phyloP scores from a whole-genome alignment of 2,113 vertebrate species.

The Ornithorhynchus anatinus region DNA sequence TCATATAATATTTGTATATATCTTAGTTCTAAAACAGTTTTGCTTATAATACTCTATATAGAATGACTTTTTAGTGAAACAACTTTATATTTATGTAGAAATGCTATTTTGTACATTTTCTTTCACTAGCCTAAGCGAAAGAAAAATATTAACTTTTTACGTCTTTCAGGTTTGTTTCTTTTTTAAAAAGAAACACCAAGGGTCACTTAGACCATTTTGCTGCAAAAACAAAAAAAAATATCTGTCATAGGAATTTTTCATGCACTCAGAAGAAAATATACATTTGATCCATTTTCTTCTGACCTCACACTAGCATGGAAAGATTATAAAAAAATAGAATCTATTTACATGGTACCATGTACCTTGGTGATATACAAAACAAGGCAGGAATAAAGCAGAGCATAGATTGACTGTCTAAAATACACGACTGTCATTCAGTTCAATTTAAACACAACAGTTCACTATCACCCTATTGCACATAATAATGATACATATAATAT shows the following conservation, averaged over 20 bases:
- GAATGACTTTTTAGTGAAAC: slow-evolving; percentile 48
- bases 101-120: slow-evolving; percentile 61
- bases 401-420: slow-evolving; percentile 26
- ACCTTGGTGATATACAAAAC: slow-evolving; percentile 67
- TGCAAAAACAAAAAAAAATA: slow-evolving; percentile 60
- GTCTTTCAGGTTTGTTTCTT: slow-evolving; percentile 39
- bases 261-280: slow-evolving; percentile 69
- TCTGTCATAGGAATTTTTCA: slow-evolving; percentile 60
- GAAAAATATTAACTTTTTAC: slow-evolving; percentile 55
- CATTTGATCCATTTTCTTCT: slow-evolving; percentile 67
- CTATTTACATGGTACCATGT: slow-evolving; percentile 80
- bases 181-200: slow-evolving; percentile 54
- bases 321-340: slow-evolving; percentile 75
- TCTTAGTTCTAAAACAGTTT: slow-evolving; percentile 23
- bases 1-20: slow-evolving; percentile 57
- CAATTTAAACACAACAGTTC: slow-evolving; percentile 35
- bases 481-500: slow-evolving; percentile 56
- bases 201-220: slow-evolving; percentile 66
- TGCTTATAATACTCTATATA: slow-evolving; percentile 52
- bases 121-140: slow-evolving; percentile 47
- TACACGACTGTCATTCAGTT: slow-evolving; percentile 5
- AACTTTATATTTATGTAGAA: slow-evolving; percentile 66
- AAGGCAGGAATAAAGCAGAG: slow-evolving; percentile 63
- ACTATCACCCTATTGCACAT: slow-evolving; percentile 47
- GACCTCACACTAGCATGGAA: slow-evolving; percentile 63